Evolutionary conservation across 2,113 vertebrate species (phyloP).

Genomic region (Epinephelus cyanopodus): DNA sequence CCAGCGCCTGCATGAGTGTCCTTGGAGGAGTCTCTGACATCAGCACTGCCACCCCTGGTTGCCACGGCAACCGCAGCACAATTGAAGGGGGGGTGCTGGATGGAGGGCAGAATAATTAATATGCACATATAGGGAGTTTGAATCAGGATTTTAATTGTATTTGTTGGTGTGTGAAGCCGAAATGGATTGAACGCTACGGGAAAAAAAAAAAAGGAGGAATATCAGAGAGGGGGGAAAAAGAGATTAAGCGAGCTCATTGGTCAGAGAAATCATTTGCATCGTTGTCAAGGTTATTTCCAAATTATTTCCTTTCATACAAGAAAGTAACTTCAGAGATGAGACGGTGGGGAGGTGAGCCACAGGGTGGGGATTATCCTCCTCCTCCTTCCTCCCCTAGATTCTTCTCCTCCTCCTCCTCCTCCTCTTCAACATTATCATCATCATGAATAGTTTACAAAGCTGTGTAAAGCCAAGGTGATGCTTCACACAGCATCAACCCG

Average conservation of each 20-base stretch:
- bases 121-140: constrained; percentile 61
- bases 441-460: constrained; percentile 59
- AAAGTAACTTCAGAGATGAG: constrained; percentile 56
- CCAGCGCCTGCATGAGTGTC: constrained; percentile 71
- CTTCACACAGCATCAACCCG: constrained; percentile 38
- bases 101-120: constrained; percentile 81
- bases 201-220: constrained; percentile 28
- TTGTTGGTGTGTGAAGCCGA: constrained; percentile 67
- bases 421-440: constrained; percentile 38
- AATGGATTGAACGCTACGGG: constrained; percentile 39
- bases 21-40: constrained; percentile 80
- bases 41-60: constrained; percentile 76
- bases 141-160: constrained; percentile 72
- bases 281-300: constrained; percentile 55
- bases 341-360: constrained; percentile 15
- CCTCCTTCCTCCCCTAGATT: constrained; percentile 21
- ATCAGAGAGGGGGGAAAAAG: constrained; percentile 21
- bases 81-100: constrained; percentile 39
- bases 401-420: neutral
- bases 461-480: constrained; percentile 54
- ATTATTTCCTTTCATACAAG: constrained; percentile 49
- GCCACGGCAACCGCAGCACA: constrained; percentile 76
- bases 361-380: constrained; percentile 31
- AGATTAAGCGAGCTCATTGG: constrained; percentile 58
- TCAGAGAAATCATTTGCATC: constrained; percentile 65